Conservation (phyloP, 2,797 vertebrate genomes). For the Scomberomorus guttatus region DNA sequence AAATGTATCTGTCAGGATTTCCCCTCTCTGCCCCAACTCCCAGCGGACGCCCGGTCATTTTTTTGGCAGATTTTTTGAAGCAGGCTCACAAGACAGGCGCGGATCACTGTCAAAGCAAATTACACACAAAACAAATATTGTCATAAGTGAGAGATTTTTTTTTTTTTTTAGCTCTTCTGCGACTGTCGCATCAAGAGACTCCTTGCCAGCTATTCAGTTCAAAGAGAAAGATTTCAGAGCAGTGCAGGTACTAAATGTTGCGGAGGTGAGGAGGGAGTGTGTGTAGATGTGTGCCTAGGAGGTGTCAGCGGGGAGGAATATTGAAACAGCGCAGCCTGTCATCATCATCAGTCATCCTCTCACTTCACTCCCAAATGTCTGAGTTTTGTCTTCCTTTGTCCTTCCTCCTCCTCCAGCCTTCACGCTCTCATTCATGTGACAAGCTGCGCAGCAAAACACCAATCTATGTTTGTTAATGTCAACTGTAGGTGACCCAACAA, state of each 20-base stretch:
- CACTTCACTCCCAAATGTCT: slow-evolving; percentile 80
- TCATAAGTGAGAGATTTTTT: slow-evolving; percentile 59
- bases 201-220: slow-evolving; percentile 70
- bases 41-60: slow-evolving; percentile 34
- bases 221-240: slow-evolving; percentile 74
- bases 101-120: slow-evolving; percentile 75
- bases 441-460: slow-evolving; percentile 69
- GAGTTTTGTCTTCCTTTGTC: slow-evolving; percentile 81
- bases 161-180: slow-evolving; percentile 38
- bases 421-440: slow-evolving; percentile 74
- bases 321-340: slow-evolving; percentile 81
- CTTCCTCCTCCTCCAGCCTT: slow-evolving; percentile 69
- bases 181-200: slow-evolving; percentile 68
- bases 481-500: slow-evolving; percentile 78
- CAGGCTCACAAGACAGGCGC: slow-evolving; percentile 54
- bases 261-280: slow-evolving; percentile 72
- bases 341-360: slow-evolving; percentile 82
- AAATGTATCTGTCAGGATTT: slow-evolving; percentile 72
- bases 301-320: slow-evolving; percentile 82
- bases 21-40: slow-evolving; percentile 38
- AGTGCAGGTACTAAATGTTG: slow-evolving; percentile 77
- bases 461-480: slow-evolving; percentile 70
- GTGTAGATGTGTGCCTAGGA: slow-evolving; percentile 60
- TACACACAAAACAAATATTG: slow-evolving; percentile 72
- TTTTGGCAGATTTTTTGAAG: slow-evolving; percentile 30